These are phyloP conservation scores for Lagocephalus sceleratus DNA, from an alignment of 2,797 vertebrate genomes.

Conservation along the genomic window DNA sequence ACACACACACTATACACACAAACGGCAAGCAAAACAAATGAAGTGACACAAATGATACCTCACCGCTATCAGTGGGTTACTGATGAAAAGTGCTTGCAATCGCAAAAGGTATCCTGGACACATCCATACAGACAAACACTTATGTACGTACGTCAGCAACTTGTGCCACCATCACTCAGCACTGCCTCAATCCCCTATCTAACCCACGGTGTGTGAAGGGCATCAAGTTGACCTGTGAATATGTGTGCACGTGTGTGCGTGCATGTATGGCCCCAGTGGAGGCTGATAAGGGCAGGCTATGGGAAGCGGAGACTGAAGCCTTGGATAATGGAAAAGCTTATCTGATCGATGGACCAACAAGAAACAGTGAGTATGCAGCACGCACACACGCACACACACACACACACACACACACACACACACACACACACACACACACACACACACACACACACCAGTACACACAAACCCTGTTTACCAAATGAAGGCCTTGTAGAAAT, in stretches of 20 bases:
- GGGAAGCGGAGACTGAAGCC: conserved; percentile 76
- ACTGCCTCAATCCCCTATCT: conserved; percentile 64
- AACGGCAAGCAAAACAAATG: conserved; percentile 64
- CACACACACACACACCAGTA: conserved; percentile 30
- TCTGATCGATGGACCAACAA: conserved; percentile 78
- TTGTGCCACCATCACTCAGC: conserved; percentile 75
- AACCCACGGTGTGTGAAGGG: conserved; percentile 74
- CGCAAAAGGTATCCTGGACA: conserved; percentile 69
- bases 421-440: conserved; percentile 38
- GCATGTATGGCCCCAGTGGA: conserved; percentile 67
- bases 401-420: conserved; percentile 30
- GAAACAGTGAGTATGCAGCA: conserved; percentile 66
- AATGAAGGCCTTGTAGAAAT: conserved; percentile 60
- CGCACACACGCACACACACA: conserved; percentile 37
- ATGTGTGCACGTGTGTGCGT: conserved; percentile 33
- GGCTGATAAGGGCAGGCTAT: conserved; percentile 75
- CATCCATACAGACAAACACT: conserved; percentile 60
- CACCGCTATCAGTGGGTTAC: conserved; percentile 64
- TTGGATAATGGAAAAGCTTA: conserved; percentile 80
- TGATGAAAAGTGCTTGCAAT: conserved; percentile 69
- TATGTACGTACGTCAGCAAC: conserved; percentile 68
- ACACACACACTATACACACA: conserved; percentile 25
- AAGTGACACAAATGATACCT: conserved; percentile 74
- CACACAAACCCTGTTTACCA: conserved; percentile 57
- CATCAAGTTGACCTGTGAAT: conserved; percentile 68